These are phyloP conservation scores for Drosophila ohnishii DNA, from an alignment of 1,140 invertebrate species.

Conservation along the genomic window DNA sequence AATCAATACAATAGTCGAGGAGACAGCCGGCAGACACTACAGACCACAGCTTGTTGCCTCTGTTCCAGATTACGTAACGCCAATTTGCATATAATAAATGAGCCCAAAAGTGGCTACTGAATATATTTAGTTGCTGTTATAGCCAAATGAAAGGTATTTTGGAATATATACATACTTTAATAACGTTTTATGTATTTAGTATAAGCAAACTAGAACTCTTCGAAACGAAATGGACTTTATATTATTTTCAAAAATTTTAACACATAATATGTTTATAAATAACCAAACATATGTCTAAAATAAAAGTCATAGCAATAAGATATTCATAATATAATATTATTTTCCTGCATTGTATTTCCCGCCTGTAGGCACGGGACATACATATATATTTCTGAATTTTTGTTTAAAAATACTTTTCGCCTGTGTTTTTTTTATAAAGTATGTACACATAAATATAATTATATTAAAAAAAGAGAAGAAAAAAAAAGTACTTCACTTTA, in stretches of 20 bases:
- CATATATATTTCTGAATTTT: background rate
- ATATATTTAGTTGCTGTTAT: background rate
- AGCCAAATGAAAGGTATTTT: background rate
- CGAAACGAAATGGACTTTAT: too few relatives aligned
- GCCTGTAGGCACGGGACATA: background rate
- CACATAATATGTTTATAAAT: too few relatives aligned
- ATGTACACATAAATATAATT: background rate
- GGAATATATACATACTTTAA: background rate
- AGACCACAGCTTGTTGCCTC: slow-evolving; percentile 3
- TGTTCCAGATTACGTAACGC: slow-evolving; percentile 42
- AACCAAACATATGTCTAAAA: background rate
- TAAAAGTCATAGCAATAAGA: too few relatives aligned
- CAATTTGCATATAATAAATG: slow-evolving; percentile 45
- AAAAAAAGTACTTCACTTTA: slow-evolving; percentile 22
- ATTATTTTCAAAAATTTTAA: too few relatives aligned
- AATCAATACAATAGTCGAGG: slow-evolving; percentile 60
- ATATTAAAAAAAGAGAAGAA: background rate
- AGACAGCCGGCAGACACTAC: slow-evolving; percentile 29
- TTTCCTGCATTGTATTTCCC: too few relatives aligned
- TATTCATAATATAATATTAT: too few relatives aligned
- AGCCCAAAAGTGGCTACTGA: background rate
- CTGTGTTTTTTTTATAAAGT: too few relatives aligned
- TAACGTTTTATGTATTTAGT: too few relatives aligned
- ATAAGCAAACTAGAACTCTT: too few relatives aligned
- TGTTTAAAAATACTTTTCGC: background rate